phyloP scores from a whole-genome alignment of 2,797 vertebrate species.

The Chelidonichthys spinosus region DNA sequence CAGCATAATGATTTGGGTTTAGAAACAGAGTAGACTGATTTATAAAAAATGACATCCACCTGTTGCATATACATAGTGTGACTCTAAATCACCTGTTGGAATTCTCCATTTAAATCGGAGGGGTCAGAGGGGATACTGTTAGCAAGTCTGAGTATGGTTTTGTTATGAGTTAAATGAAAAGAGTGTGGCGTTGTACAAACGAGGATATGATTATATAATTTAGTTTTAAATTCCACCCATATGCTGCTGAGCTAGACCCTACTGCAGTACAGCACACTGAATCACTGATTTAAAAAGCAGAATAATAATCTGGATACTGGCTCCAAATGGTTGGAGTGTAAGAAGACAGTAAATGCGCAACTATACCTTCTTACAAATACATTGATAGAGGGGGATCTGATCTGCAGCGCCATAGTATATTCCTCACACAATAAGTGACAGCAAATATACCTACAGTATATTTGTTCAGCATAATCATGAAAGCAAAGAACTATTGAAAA shows the following conservation, averaged over 20 bases:
- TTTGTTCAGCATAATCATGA: not conserved
- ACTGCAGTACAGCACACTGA: not conserved
- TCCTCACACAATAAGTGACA: not conserved
- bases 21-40: not conserved
- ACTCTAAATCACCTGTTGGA: not conserved
- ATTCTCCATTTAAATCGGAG: no score
- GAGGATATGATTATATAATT: not conserved
- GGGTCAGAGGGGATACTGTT: not conserved
- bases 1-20: not conserved
- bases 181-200: not conserved
- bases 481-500: not conserved
- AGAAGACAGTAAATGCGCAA: no score
- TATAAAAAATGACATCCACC: not conserved
- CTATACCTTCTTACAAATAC: no score
- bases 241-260: not conserved
- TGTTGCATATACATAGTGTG: not conserved
- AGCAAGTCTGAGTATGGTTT: not conserved
- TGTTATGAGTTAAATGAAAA: not conserved
- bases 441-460: not conserved
- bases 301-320: no score
- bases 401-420: not conserved
- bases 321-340: no score
- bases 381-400: no score
- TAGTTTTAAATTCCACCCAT: no score
- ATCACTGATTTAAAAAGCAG: no score